These are phyloP conservation scores for Aethina tumida DNA, from an alignment of 1,140 invertebrate species.

Conservation along the genomic window DNA sequence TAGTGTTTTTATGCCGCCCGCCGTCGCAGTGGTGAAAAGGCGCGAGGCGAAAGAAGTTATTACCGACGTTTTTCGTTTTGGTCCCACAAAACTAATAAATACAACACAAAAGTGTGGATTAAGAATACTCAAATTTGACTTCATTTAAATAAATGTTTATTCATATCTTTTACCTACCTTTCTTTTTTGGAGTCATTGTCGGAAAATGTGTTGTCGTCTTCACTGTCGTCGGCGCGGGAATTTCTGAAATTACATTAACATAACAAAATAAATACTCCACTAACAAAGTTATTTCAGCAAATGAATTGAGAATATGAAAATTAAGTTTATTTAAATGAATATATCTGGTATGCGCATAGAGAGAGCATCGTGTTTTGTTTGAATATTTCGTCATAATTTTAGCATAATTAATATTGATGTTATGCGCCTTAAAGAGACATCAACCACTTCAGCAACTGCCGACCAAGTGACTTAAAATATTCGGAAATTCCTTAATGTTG, in stretches of 20 bases:
- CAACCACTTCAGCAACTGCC: conserved; percentile 1
- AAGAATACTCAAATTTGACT: too few relatives aligned
- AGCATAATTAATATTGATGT: conserved; percentile 5
- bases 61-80: too few relatives aligned
- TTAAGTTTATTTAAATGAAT: conserved; percentile 4
- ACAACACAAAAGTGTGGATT: too few relatives aligned
- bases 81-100: too few relatives aligned
- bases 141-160: too few relatives aligned
- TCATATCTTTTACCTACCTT: conserved; percentile 23
- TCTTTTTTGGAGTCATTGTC: conserved; percentile 27
- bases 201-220: conserved; percentile 26
- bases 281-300: conserved; percentile 4
- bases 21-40: too few relatives aligned
- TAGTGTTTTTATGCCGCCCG: too few relatives aligned
- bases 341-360: background rate
- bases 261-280: conserved; percentile 4
- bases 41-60: too few relatives aligned
- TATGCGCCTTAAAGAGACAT: background rate
- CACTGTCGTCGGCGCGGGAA: conserved; percentile 33
- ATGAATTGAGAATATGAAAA: conserved; percentile 5
- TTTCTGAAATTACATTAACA: conserved; percentile 32
- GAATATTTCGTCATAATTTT: background rate
- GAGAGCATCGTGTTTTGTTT: conserved; percentile 1
- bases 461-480: conserved; percentile 1
- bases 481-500: background rate